Evolutionary conservation across 2,888 invertebrate genomes (phyloP), one percentile per base, ranked within the genome.

Genomic region (Cheilosia soror): DNA sequence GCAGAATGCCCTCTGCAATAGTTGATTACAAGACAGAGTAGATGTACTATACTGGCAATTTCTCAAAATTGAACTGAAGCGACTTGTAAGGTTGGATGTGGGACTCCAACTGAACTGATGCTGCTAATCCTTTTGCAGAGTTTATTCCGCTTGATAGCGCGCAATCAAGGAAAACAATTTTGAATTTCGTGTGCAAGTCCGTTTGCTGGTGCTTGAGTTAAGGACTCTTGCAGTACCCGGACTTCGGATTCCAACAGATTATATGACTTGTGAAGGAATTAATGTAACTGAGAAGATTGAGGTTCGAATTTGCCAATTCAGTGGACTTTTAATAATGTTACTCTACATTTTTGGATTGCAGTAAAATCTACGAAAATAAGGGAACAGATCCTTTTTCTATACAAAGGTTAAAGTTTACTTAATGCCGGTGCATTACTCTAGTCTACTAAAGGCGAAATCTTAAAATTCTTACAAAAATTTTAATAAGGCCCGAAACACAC

Each of bases 41-140:
- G 37, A 11, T 37, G 37, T 37, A 33, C 53, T 37, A 66, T 68
- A 44, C 80, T 60, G 53, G 60, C 73, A 80, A 62, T 68, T 73
- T 73, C 73, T 73, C 65, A 79, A 66, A 79, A 66, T 66, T 79
- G 66, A 79, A 73, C 66, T 47, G 47, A 73, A 47, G 62, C 66
- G 60, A 68, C 60, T 65, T 25, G 40, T 11, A 49, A 15, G 13
- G 37, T 37, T 37, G 37, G 9, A 3, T 27, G 31, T 53, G 20
- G 13, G 42, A 66, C 63, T 63, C 51, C 55, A 58, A 11, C 51
- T 58, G 66, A 33, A 27, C 27, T 51, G 51, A 51, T 51, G 27
- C 25, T 62, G 71, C 58, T 85, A 85, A 85, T 85, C 81, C 76
- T 72, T 71, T 80, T 66, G 84, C 75, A 65, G 42, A 49, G 47